phyloP scores from a whole-genome alignment of 2,113 vertebrate species.

The Thomomys bottae region DNA sequence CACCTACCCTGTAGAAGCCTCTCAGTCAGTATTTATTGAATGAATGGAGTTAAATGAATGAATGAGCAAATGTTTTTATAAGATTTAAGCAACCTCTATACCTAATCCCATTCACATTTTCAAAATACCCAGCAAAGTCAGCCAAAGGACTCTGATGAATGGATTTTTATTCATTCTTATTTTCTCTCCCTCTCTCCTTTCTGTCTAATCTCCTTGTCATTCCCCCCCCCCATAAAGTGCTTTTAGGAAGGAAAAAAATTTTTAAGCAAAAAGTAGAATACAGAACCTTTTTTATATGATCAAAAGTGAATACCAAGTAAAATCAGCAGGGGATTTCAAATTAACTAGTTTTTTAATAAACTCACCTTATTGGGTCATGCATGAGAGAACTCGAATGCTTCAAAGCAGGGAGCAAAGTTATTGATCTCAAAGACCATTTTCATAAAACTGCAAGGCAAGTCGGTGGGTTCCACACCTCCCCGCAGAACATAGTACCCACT shows the following conservation, averaged over 20 bases:
- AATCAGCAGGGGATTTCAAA: conserved; percentile 64
- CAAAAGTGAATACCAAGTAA: conserved; percentile 54
- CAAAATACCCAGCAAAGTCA: not conserved
- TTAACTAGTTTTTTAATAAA: conserved; percentile 69
- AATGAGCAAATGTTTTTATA: not conserved
- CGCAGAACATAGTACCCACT: accelerated
- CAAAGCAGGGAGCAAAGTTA: conserved; percentile 3
- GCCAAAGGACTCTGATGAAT: not conserved
- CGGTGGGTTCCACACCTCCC: not conserved
- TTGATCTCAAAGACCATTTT: not conserved
- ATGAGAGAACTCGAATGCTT: not conserved
- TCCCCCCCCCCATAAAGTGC: not conserved
- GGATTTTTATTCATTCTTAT: not conserved
- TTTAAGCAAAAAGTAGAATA: conserved; percentile 2
- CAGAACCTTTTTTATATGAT: conserved; percentile 58
- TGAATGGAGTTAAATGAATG: not conserved
- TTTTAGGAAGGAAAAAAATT: not conserved
- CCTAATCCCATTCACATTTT: not conserved
- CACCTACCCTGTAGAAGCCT: not conserved
- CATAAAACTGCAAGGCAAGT: not conserved
- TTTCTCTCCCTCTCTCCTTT: not conserved
- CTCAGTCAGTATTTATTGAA: not conserved
- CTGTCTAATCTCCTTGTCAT: not conserved
- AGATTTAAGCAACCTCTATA: not conserved
- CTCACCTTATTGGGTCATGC: not conserved